Percentiles rank a stretch among this genome's conserved stretches.
These are phyloP conservation scores for Tursiops truncatus DNA, from an alignment of 2,113 vertebrate species.

Conservation along the genomic window DNA sequence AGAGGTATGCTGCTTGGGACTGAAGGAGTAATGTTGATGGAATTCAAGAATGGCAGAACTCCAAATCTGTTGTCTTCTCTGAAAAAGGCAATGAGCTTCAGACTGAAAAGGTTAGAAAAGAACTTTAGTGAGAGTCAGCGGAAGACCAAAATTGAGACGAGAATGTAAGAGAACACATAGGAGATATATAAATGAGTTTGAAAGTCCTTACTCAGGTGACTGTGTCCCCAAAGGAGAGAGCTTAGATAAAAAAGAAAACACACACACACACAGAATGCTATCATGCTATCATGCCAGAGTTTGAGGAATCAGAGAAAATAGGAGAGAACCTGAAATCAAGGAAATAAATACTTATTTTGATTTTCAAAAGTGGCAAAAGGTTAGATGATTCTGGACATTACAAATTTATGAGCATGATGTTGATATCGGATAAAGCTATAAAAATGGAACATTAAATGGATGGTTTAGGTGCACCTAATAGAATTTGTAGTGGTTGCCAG, in stretches of 20 bases:
- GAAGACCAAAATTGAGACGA: not conserved
- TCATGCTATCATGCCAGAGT: not conserved
- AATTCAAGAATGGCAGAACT: not conserved
- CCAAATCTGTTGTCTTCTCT: not conserved
- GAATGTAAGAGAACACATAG: not conserved
- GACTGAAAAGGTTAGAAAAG: slow-evolving; percentile 18
- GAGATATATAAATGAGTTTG: not conserved
- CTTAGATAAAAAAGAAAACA: not conserved
- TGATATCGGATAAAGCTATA: not conserved
- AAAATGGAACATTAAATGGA: not conserved
- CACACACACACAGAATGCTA: not conserved
- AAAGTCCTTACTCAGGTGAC: not conserved
- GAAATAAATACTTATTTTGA: slow-evolving; percentile 19
- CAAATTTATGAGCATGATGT: not conserved
- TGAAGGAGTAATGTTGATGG: not conserved
- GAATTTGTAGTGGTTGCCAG: not conserved
- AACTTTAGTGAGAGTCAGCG: not conserved
- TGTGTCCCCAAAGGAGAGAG: not conserved
- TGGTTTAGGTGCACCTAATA: not conserved
- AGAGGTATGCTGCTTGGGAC: not conserved
- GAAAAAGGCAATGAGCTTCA: not conserved
- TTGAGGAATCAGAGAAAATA: slow-evolving; percentile 8
- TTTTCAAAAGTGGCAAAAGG: not conserved
- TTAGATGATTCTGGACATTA: not conserved
- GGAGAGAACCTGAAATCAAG: not conserved